Percentiles rank a stretch among this genome's conserved stretches.
These are phyloP conservation scores for Lasiurus cinereus DNA, from an alignment of 2,113 vertebrate genomes.

Conservation along the genomic window DNA sequence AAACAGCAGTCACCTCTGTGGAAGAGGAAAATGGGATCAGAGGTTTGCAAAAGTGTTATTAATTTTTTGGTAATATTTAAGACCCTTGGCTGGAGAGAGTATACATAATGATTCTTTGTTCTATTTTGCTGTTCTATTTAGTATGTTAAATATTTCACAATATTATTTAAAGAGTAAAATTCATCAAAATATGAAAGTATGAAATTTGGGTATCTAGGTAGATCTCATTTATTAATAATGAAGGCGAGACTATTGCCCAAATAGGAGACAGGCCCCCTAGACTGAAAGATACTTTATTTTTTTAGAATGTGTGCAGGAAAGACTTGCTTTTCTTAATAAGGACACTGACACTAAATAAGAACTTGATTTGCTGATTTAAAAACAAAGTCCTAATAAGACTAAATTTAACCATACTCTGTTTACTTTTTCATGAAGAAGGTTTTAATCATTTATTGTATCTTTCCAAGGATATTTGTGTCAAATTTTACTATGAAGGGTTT, in stretches of 20 bases:
- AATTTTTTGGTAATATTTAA: background rate
- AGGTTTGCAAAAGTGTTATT: background rate
- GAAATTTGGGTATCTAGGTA: background rate
- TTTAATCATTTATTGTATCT: conserved; percentile 47
- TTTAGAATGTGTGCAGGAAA: background rate
- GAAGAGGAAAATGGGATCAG: background rate
- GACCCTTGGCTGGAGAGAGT: background rate
- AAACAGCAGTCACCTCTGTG: background rate
- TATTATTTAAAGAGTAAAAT: background rate
- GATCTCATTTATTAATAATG: background rate
- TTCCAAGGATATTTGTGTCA: conserved; percentile 20
- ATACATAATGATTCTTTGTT: background rate
- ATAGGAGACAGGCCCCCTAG: background rate
- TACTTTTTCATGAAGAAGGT: background rate
- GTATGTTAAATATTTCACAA: background rate
- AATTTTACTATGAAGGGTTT: conserved; percentile 17
- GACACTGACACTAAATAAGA: background rate
- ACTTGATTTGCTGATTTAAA: conserved; percentile 19
- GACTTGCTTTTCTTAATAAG: background rate
- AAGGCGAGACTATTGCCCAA: background rate
- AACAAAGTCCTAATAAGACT: background rate
- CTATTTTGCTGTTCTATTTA: background rate
- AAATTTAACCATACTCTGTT: background rate
- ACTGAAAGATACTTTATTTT: background rate
- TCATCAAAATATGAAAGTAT: background rate